Evolutionary conservation across 2,888 invertebrate species (phyloP).

Genomic region (Glyphotaelius pellucidus): DNA sequence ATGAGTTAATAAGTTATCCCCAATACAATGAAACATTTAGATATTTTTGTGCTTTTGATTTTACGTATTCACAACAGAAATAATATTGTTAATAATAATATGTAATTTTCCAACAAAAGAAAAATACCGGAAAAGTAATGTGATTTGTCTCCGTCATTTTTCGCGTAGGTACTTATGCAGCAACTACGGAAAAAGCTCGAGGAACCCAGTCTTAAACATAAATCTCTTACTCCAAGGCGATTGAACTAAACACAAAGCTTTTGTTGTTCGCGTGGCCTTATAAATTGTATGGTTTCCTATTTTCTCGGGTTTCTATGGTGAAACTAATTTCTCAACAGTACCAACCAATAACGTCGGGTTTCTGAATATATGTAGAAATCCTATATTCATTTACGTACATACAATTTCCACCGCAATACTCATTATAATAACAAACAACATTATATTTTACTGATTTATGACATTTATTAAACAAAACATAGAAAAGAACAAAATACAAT

Average conservation of each 20-base stretch:
- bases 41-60: too few species aligned
- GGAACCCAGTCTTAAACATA: background rate
- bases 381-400: too few species aligned
- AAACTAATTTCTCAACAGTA: background rate
- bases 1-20: too few species aligned
- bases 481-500: too few species aligned
- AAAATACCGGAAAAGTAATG: background rate
- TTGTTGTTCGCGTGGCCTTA: background rate
- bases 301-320: background rate
- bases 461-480: too few species aligned
- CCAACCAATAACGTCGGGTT: background rate
- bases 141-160: background rate
- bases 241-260: background rate
- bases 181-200: background rate
- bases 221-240: background rate
- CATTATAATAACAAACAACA: too few species aligned
- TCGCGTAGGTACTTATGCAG: background rate
- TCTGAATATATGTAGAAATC: background rate
- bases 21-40: too few species aligned
- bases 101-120: background rate
- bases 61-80: too few species aligned
- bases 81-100: too few species aligned
- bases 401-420: too few species aligned
- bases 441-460: too few species aligned
- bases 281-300: background rate